phyloP scores from a whole-genome alignment of 2,113 vertebrate genomes.

The Neodon shergylaensis region DNA sequence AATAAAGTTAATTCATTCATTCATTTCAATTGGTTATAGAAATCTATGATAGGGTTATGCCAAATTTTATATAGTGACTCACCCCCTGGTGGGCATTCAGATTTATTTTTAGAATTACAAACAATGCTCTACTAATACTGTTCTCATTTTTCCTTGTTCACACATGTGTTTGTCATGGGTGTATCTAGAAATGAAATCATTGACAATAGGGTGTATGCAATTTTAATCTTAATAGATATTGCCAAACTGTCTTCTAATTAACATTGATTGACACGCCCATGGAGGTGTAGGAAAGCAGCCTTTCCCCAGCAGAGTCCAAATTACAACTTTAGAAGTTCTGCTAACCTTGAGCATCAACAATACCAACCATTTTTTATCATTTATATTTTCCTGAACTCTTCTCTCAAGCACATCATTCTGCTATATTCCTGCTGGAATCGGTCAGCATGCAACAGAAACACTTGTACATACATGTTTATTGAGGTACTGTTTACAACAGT shows the following conservation, averaged over 20 bases:
- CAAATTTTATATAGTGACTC: not conserved
- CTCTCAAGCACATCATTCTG: not conserved
- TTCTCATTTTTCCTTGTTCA: not conserved
- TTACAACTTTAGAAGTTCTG: conserved; percentile 11
- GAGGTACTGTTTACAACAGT: not conserved
- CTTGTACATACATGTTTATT: not conserved
- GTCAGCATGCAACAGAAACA: not conserved
- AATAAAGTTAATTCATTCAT: not conserved
- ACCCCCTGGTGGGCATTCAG: not conserved
- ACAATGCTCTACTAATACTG: not conserved
- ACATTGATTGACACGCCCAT: not conserved
- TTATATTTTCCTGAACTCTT: not conserved
- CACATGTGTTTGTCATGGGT: not conserved
- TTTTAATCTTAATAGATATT: conserved; percentile 50
- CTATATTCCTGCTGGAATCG: not conserved
- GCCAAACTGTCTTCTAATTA: conserved; percentile 37
- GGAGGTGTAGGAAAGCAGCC: not conserved
- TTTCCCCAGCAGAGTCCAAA: not conserved
- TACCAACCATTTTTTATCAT: not conserved
- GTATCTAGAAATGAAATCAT: conserved; percentile 16
- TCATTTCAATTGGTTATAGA: not conserved
- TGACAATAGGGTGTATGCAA: not conserved
- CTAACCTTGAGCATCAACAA: not conserved
- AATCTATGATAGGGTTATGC: not conserved
- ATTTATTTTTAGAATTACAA: conserved; percentile 33